phyloP scores from a whole-genome alignment of 2,797 vertebrate genomes.

The Centroberyx gerrardi region DNA sequence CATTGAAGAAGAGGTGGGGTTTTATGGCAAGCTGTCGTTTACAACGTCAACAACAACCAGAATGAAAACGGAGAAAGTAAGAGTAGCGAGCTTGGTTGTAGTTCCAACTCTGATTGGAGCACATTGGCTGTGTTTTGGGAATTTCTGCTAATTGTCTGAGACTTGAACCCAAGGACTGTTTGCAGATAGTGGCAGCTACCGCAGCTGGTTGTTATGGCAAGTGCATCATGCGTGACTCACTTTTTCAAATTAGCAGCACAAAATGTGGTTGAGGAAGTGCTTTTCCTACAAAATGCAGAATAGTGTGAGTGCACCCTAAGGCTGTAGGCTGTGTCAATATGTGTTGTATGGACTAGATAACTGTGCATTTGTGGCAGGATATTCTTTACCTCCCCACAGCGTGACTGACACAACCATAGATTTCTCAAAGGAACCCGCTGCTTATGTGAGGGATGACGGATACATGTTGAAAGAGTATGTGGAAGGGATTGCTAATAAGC shows the following conservation, averaged over 20 bases:
- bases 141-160: too few relatives aligned
- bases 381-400: constrained; percentile 91
- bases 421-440: constrained; percentile 90
- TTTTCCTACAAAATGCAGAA: constrained; percentile 35
- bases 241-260: neutral
- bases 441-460: constrained; percentile 85
- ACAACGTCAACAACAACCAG: neutral
- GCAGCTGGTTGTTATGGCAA: too few relatives aligned
- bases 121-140: neutral
- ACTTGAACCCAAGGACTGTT: too few relatives aligned
- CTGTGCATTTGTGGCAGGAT: constrained; percentile 75
- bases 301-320: constrained; percentile 22
- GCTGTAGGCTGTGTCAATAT: constrained; percentile 44
- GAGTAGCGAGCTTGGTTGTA: neutral
- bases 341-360: constrained; percentile 55
- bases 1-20: too few relatives aligned
- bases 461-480: constrained; percentile 78
- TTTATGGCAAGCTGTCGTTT: too few relatives aligned
- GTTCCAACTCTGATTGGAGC: neutral
- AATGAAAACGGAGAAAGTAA: neutral
- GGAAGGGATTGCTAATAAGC: constrained; percentile 83
- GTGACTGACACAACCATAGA: constrained; percentile 91
- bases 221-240: too few relatives aligned
- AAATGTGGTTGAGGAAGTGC: constrained; percentile 35
- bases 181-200: neutral